Evolutionary conservation across 2,797 vertebrate genomes (phyloP).

Genomic region (Anniella stebbinsi): DNA sequence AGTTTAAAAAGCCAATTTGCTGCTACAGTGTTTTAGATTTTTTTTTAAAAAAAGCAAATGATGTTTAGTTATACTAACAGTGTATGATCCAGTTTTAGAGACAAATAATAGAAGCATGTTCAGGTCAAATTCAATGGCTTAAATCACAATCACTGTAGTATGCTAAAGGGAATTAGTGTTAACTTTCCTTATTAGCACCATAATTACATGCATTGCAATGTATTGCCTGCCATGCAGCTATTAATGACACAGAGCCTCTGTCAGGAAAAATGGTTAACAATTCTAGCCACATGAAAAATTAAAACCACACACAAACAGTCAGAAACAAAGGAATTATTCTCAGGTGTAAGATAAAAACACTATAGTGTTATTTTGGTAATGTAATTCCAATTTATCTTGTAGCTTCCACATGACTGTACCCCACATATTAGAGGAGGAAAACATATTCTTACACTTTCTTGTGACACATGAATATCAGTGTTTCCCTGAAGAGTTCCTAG

Average conservation of each 20-base stretch:
- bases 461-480: constrained; percentile 85
- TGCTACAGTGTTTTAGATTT: not conserved
- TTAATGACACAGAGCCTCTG: not conserved
- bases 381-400: not conserved
- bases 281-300: not conserved
- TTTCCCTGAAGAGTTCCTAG: constrained; percentile 91
- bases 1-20: not conserved
- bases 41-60: not conserved
- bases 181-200: not conserved
- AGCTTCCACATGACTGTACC: not conserved
- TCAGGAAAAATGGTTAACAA: not conserved
- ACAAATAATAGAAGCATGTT: not conserved
- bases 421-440: constrained; percentile 24
- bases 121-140: not conserved
- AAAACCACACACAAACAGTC: not conserved
- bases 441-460: constrained; percentile 86
- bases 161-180: not conserved
- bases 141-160: not conserved
- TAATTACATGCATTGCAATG: not conserved
- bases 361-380: not conserved
- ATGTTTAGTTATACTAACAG: not conserved
- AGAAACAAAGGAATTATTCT: not conserved
- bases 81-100: not conserved
- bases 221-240: not conserved
- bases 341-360: not conserved